phyloP scores from a whole-genome alignment of 2,797 vertebrate genomes.

The Linurgus olivaceus region DNA sequence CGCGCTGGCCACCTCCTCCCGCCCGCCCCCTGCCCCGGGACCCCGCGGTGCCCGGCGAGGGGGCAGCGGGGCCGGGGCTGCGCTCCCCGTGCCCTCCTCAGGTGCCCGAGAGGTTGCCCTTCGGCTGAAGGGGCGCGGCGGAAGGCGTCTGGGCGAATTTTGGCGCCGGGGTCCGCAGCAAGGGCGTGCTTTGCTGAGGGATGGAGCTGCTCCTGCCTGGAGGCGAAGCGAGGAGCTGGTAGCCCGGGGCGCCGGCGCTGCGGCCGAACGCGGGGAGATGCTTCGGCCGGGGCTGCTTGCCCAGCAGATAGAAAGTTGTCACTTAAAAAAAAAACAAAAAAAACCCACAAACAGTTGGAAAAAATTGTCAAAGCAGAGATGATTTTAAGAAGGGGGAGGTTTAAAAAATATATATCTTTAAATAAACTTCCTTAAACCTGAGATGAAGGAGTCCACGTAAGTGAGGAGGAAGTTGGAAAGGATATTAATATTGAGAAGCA shows the following conservation, averaged over 20 bases:
- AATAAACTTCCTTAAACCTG: not conserved
- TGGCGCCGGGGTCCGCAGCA: not conserved
- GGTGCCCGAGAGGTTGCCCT: rapidly evolving
- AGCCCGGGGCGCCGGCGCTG: not conserved
- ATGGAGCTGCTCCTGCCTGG: not conserved
- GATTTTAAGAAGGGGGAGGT: not conserved
- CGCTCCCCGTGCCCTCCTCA: rapidly evolving
- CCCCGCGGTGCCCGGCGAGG: not conserved
- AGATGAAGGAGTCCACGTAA: not conserved
- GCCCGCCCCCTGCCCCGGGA: not conserved
- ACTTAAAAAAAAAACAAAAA: not conserved
- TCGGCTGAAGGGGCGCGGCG: too few species aligned
- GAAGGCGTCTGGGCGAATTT: not conserved
- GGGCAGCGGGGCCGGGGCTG: not conserved
- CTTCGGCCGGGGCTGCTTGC: not conserved
- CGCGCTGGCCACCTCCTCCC: not conserved
- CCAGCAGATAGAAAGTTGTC: not conserved
- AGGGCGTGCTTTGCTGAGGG: not conserved
- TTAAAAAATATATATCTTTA: not conserved
- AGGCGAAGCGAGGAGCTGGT: not conserved
- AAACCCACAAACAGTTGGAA: not conserved
- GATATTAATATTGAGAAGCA: not conserved
- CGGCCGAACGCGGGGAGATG: not conserved
- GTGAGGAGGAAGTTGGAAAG: rapidly evolving
- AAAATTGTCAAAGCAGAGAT: not conserved